Evolutionary conservation across 2,888 invertebrate genomes (phyloP).

Genomic region (Parelbella ahira): DNA sequence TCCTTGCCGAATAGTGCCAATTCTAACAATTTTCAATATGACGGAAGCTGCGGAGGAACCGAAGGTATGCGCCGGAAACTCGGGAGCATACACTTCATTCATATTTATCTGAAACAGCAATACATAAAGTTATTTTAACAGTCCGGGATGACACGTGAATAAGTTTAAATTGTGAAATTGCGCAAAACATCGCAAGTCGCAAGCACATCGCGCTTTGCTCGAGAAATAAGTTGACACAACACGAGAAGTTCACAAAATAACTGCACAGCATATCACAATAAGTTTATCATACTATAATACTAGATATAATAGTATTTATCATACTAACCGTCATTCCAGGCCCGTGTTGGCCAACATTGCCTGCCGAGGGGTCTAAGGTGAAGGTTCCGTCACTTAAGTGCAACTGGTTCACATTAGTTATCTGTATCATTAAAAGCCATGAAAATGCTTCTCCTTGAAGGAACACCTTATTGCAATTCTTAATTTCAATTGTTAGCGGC

Average conservation of each 20-base stretch:
- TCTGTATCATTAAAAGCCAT: slow-evolving; percentile 82
- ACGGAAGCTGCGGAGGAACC: slow-evolving; percentile 83
- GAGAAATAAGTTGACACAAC: no score
- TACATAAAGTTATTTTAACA: slow-evolving; percentile 5
- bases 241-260: no score
- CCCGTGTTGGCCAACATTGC: slow-evolving; percentile 83
- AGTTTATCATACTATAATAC: no score
- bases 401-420: slow-evolving; percentile 79
- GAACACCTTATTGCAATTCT: slow-evolving; percentile 78
- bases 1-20: slow-evolving; percentile 78
- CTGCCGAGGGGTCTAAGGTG: slow-evolving; percentile 79
- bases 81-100: slow-evolving; percentile 79
- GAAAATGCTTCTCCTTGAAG: slow-evolving; percentile 84
- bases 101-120: slow-evolving; percentile 81
- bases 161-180: no score
- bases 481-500: slow-evolving; percentile 82
- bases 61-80: slow-evolving; percentile 82
- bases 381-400: slow-evolving; percentile 82
- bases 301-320: no score
- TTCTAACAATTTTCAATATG: slow-evolving; percentile 69
- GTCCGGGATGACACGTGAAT: no score
- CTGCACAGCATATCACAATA: no score
- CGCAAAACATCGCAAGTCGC: no score
- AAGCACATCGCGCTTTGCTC: no score
- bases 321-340: slow-evolving; percentile 75